phyloP scores from a whole-genome alignment of 2,797 vertebrate species.

The Lepidocolaptes lacrymiger region DNA sequence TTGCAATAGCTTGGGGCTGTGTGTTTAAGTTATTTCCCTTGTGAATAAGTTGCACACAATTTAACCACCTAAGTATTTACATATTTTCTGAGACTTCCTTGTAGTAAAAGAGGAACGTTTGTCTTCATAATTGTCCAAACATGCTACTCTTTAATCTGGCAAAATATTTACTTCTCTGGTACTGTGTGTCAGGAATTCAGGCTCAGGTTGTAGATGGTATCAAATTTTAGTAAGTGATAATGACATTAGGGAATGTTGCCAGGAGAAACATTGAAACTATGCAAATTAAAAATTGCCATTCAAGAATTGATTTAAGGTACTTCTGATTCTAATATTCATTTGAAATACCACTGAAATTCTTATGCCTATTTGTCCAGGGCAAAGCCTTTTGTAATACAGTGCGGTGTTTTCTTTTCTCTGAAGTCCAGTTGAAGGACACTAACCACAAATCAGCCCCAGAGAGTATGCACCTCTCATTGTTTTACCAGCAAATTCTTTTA shows the following conservation, averaged over 20 bases:
- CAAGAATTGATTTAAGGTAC: neutral
- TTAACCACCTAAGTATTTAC: constrained; percentile 43
- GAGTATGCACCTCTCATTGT: neutral
- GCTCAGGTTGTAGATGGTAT: constrained; percentile 54
- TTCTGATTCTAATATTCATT: constrained; percentile 12
- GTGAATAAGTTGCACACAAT: neutral
- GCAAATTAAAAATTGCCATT: constrained; percentile 35
- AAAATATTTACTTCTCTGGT: constrained; percentile 31
- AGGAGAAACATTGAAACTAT: constrained; percentile 57
- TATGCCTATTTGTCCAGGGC: neutral
- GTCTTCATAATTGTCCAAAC: constrained; percentile 57
- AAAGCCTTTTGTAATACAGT: neutral
- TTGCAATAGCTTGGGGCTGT: neutral
- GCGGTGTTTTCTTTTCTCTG: neutral
- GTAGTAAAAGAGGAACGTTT: constrained; percentile 19
- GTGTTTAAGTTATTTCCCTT: constrained; percentile 2
- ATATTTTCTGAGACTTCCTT: constrained; percentile 58
- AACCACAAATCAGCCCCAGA: neutral
- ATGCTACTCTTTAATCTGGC: constrained; percentile 48
- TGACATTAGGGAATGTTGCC: constrained; percentile 16
- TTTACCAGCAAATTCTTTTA: neutral
- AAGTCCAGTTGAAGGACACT: neutral
- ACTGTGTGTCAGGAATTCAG: constrained; percentile 50
- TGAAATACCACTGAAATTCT: constrained; percentile 26
- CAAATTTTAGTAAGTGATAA: constrained; percentile 64